Percentiles rank a stretch among this genome's conserved stretches.
phyloP scores from a whole-genome alignment of 2,113 vertebrate species.

The Danionella cerebrum region DNA sequence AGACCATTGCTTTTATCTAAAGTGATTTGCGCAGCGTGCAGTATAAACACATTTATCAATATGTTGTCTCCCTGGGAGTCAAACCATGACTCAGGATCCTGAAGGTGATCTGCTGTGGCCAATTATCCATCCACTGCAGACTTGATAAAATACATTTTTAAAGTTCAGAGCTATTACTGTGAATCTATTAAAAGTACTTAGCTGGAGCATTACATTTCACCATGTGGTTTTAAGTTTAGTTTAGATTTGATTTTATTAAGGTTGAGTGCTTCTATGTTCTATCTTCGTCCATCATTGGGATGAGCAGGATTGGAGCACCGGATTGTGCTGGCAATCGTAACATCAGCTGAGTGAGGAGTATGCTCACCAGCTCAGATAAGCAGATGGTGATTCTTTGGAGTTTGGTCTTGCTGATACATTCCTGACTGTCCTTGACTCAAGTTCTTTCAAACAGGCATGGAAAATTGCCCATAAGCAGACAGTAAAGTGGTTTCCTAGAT shows the following conservation, averaged over 20 bases:
- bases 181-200: neutral
- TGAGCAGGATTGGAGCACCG: neutral
- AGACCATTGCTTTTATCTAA: neutral
- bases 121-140: neutral
- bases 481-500: neutral
- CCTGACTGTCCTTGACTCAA: neutral
- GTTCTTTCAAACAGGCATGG: constrained; percentile 1
- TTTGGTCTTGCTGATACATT: constrained; percentile 11
- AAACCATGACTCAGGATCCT: neutral
- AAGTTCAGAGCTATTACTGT: constrained; percentile 2
- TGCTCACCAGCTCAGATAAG: neutral
- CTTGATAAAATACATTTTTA: neutral
- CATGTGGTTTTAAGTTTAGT: neutral
- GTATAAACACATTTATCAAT: neutral
- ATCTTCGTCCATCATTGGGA: neutral
- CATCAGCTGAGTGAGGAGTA: neutral
- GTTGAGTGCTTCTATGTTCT: neutral
- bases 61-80: neutral
- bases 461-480: constrained; percentile 2
- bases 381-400: constrained; percentile 36
- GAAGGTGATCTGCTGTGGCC: neutral
- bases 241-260: neutral
- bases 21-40: neutral
- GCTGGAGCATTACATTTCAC: neutral
- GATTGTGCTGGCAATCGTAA: neutral